These are phyloP conservation scores for Yponomeuta evonymella DNA, from an alignment of 2,888 invertebrate genomes.

Conservation along the genomic window DNA sequence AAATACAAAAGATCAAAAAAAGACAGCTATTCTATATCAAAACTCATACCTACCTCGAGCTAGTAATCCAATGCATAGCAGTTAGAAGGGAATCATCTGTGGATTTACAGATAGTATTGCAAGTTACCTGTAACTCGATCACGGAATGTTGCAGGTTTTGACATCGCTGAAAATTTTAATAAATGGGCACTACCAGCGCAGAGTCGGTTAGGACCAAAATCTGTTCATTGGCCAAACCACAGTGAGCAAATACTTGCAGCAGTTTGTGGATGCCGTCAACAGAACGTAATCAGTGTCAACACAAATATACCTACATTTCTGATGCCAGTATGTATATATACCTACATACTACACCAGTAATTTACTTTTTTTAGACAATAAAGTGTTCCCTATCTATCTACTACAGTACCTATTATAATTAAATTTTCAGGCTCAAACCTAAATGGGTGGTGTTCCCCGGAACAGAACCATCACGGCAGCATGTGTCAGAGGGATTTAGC, in stretches of 20 bases:
- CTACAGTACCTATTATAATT: background rate
- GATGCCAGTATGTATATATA: background rate
- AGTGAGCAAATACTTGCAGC: background rate
- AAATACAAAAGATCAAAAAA: background rate
- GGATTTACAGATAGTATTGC: background rate
- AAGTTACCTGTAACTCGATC: background rate
- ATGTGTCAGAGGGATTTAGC: background rate
- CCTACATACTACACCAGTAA: background rate
- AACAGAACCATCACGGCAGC: background rate
- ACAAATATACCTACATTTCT: background rate
- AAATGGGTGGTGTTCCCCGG: slow-evolving; percentile 12
- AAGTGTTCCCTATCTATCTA: too few species aligned
- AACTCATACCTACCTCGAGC: too few species aligned
- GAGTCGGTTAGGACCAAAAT: slow-evolving; percentile 14
- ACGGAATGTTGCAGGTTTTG: slow-evolving; percentile 3
- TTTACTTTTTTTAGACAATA: too few species aligned
- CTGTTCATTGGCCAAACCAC: slow-evolving; percentile 16
- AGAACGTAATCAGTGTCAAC: slow-evolving; percentile 10
- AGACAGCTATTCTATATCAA: background rate
- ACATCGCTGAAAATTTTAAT: slow-evolving; percentile 5
- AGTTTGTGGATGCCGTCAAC: slow-evolving; percentile 10
- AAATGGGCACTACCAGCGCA: slow-evolving; percentile 16
- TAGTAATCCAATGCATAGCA: too few species aligned
- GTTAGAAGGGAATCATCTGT: too few species aligned
- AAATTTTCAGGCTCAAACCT: slow-evolving; percentile 10